Base-by-base conservation (phyloP, 1,140 invertebrate species). In the Cecropterus lyciades region DNA sequence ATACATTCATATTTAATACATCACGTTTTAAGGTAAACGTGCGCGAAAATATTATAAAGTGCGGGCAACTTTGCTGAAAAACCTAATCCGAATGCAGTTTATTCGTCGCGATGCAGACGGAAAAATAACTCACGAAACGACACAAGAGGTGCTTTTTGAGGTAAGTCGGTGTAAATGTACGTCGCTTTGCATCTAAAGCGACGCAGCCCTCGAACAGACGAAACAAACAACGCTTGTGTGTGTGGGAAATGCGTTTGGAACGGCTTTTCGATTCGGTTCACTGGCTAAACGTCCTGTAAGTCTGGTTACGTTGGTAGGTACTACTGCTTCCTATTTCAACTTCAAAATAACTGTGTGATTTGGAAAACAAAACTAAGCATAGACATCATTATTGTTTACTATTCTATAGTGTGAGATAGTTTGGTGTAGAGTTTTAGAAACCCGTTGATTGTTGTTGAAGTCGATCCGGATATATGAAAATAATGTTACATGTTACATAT, bases 171-270 rank as follows among this genome's bases (percentile, higher is more conserved):
- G 52, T 55, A 55, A 55, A 55, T 40, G 52, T 17, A 55, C 27
- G 52, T 15, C 33, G 52, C 52, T 40, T 55, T 55, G 8, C 52
- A 14, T 53, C 51, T 11, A 40, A 40, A 40, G 37, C 27, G 51
- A 53, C 15, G 51, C 30, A 53, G 15, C 33, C 15, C 51, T 53
- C 27, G 30, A 53, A 53, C 51, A 53, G 24, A 53, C 51, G 51
- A 53, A 53, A 53, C 51, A 27, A 53, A 53, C 30, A 53, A 53
- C 37, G 30, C n/a, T n/a, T 40, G 49, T 30, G 13, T 52, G 30
- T 15, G 14, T 14, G 15, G 30, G 51, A 37, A 37, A 37, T 30
- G 13, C 51, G 14, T 37, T 53, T 52, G 27, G 9, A 53, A 16
- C 33, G 14, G 51, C 11, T 37, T 53, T 16, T 37, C 33, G 14